Base-by-base conservation (phyloP, 1,140 invertebrate genomes). In the Yoshiicerus persimilis region DNA sequence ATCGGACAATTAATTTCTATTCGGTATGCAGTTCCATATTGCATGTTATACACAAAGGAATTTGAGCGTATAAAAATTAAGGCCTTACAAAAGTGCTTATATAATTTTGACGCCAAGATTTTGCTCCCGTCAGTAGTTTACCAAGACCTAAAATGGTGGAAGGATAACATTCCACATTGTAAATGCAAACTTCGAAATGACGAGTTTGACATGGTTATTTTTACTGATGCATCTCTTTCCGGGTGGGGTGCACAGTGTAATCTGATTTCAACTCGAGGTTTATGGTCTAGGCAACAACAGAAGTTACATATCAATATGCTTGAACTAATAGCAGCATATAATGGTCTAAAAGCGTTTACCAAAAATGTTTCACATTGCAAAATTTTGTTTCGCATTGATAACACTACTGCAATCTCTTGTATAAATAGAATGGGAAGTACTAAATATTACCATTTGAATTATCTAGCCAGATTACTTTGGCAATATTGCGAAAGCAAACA, bases 361-460 rank as follows among this genome's bases (percentile, higher is more conserved):
- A n/a, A n/a, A n/a, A 64, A 62, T 20, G 10, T 36, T n/a, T 83
- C 1, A 4, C 36, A 86, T 64, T 47, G 36, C 41, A 2, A 86
- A 13, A 80, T 89, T 4, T 47, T 89, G 13, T 25, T 86, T 2
- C 30, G 86, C 0, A 47, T 87, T 20, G 88, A 89, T 30, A 89
- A 85, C 41, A 87, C 86, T 1, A 86, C 84, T 30, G 88, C 88
- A 64, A 30, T 89, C 9, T 47, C 86, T 8, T 89, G 86, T 27
- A 47, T 89, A 25, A 89, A 89, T 38, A 86, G 70, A 66, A 41
- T 62, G 34, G 88, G 88, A 4, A 32, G 88, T 23, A 2, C 23
- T 9, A 66, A 39, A 39, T 85, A 23, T 16, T 16, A n/a, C 1
- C 6, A 41, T 75, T 20, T 84, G 0, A 32, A 85, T 30, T 10